Evolutionary conservation across 2,797 vertebrate species (phyloP).

Genomic region (Margarornis squamiger): DNA sequence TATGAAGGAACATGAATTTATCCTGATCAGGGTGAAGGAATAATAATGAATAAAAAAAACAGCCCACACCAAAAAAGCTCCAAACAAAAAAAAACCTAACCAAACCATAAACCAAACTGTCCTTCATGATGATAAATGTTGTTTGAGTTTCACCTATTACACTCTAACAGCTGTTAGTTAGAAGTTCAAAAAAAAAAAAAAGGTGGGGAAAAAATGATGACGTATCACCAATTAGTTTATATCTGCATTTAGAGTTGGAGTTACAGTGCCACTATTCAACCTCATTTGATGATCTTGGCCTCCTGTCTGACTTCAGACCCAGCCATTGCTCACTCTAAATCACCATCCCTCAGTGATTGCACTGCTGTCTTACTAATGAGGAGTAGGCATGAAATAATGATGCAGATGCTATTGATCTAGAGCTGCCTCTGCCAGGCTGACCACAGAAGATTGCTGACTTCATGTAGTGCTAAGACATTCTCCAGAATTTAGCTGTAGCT

Average conservation of each 20-base stretch:
- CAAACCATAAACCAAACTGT: background rate
- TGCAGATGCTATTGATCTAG: slow-evolving; percentile 4
- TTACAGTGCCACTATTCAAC: background rate
- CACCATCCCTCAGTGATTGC: background rate
- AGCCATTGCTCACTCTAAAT: background rate
- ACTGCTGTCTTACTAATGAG: background rate
- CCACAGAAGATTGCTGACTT: background rate
- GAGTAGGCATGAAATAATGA: background rate
- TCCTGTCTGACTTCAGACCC: background rate
- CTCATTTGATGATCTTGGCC: background rate
- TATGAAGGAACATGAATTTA: background rate
- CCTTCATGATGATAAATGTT: background rate
- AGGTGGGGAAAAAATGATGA: background rate
- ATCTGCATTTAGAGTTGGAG: background rate
- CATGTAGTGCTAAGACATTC: background rate
- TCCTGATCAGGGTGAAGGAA: background rate
- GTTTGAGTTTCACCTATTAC: background rate
- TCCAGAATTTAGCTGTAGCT: background rate
- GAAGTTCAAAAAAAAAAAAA: background rate
- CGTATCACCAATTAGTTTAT: background rate
- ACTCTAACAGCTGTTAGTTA: background rate
- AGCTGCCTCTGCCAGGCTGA: background rate
- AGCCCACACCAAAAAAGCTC: background rate
- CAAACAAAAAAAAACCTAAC: background rate
- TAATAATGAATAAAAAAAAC: background rate